Evolutionary conservation across 2,888 invertebrate genomes (phyloP).

Genomic region (Tholera decimalis): DNA sequence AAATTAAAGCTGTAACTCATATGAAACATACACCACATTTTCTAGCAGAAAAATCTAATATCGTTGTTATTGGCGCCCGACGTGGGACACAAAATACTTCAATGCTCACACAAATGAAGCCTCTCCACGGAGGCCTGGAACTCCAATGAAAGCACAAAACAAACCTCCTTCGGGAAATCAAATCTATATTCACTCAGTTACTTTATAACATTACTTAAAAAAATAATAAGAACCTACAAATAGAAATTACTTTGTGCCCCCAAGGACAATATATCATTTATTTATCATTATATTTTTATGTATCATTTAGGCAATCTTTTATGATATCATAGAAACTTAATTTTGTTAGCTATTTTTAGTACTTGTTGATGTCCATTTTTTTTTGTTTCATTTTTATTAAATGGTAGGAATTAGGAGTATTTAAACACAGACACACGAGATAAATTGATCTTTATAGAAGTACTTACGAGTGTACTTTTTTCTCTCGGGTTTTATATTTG

Average conservation of each 20-base stretch:
- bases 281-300: too few species aligned
- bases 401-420: slow-evolving; percentile 1
- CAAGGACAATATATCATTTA: too few species aligned
- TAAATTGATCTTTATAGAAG: slow-evolving; percentile 7
- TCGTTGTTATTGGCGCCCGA: slow-evolving; percentile 59
- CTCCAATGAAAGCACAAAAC: slow-evolving; percentile 52
- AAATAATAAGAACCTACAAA: slow-evolving; percentile 46
- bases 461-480: neutral
- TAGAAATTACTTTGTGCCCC: slow-evolving; percentile 35
- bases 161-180: slow-evolving; percentile 60
- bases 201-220: slow-evolving; percentile 46
- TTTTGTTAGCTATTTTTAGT: slow-evolving; percentile 11
- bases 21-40: slow-evolving; percentile 37
- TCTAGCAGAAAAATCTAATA: slow-evolving; percentile 58
- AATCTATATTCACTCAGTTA: slow-evolving; percentile 56
- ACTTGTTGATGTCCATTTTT: slow-evolving; percentile 13
- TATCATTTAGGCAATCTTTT: slow-evolving; percentile 37
- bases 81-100: slow-evolving; percentile 56
- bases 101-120: slow-evolving; percentile 58
- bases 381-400: too few species aligned
- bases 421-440: slow-evolving; percentile 7
- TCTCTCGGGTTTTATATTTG: slow-evolving; percentile 12
- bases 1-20: slow-evolving; percentile 55
- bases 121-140: slow-evolving; percentile 32
- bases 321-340: slow-evolving; percentile 24